A percentile compares a stretch with the other conserved stretches of the same genome.
These are phyloP conservation scores for Poecile montanus DNA, from an alignment of 2,797 vertebrate species.

Conservation along the genomic window DNA sequence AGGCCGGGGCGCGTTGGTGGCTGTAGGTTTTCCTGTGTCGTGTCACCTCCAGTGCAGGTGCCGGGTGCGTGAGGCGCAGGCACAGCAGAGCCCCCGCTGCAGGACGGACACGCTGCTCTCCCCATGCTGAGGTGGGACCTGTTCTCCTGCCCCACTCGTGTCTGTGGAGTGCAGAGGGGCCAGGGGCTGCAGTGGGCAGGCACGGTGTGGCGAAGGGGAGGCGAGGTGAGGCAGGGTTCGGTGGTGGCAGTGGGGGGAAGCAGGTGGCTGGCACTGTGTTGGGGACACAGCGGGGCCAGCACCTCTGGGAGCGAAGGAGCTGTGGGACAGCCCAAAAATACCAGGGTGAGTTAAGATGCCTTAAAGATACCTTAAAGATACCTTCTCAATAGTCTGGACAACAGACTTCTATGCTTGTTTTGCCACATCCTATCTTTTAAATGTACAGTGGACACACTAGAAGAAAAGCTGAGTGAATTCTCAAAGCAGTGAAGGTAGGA, in stretches of 20 bases:
- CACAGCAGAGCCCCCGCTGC: rapidly evolving
- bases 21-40: background rate
- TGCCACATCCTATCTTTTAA: background rate
- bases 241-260: background rate
- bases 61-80: rapidly evolving
- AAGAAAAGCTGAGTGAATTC: background rate
- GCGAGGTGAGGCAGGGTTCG: background rate
- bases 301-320: background rate
- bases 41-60: background rate
- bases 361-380: background rate
- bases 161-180: background rate
- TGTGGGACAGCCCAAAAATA: background rate
- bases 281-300: rapidly evolving
- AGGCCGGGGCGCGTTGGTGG: rapidly evolving
- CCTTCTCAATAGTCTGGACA: background rate
- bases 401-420: background rate
- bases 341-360: background rate
- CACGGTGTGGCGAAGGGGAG: background rate
- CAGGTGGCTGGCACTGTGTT: rapidly evolving
- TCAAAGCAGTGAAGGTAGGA: background rate
- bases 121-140: background rate
- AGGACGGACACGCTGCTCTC: rapidly evolving
- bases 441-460: background rate
- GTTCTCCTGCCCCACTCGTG: rapidly evolving
- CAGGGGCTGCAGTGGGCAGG: rapidly evolving